Evolutionary conservation across 64 coral and sea anemone species (phyloP), one percentile per base, ranked within the genome.

Genomic region (Dendronephthya gigantea): DNA sequence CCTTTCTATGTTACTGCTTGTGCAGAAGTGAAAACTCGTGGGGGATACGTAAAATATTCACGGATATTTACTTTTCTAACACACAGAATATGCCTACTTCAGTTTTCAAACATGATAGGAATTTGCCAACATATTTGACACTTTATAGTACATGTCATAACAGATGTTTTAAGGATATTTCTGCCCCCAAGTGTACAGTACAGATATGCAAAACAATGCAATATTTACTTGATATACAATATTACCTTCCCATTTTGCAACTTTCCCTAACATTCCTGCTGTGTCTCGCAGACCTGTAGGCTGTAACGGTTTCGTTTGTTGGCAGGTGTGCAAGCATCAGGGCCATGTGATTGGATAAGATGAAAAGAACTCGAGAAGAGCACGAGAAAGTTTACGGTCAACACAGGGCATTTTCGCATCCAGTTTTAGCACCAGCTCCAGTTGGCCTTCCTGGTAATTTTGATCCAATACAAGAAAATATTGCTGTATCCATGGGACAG

Each of bases 361-460:
- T 90, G 89, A 90, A 90, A 84, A 90, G 89, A 90, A 81, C 89
- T 50, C 89, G 89, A 81, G 59, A 65, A 49, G 83, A 85, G 83
- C 72, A 79, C n/a, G 89, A 90, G 72, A 84, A 90, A 84, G 83
- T 79, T 62, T 90, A 79, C 40, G 59, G 35, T 86, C 89, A 81
- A 85, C 83, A 70, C 39, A 40, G 68, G 19, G 75, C 43, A 75
- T 90, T 86, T 86, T 65, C 39, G 22, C 83, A 85, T 49, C 83
- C 89, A 32, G 83, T 90, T 31, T 39, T 90, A 23, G 89, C 89
- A 23, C 89, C 89, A 51, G 89, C 89, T 15, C 35, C 89, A 9
- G 89, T 90, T 29, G 89, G 83, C 35, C 48, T 90, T 12, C 22
- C 28, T 33, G 83, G 89, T 6, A 85, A 68, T 51, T 90, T 85